A percentile compares a stretch with the other conserved stretches of the same genome.
These are phyloP conservation scores for Papilio aristodemus DNA, from an alignment of 1,140 invertebrate species.

Conservation along the genomic window DNA sequence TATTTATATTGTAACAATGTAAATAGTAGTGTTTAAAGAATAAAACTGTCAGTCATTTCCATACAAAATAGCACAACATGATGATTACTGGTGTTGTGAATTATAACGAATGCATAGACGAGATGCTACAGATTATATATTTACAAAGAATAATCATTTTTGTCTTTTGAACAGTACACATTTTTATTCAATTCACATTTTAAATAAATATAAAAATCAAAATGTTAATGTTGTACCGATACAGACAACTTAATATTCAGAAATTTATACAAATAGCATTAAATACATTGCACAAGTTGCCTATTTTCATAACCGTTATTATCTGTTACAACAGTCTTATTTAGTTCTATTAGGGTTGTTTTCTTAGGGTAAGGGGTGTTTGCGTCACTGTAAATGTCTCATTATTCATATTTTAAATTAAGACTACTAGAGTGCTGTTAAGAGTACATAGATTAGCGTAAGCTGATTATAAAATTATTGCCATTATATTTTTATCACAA, in stretches of 20 bases:
- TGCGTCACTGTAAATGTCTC: slow-evolving; percentile 21
- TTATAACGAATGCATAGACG: slow-evolving; percentile 29
- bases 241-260: slow-evolving; percentile 5
- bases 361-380: neutral
- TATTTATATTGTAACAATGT: slow-evolving; percentile 40
- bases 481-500: slow-evolving; percentile 56
- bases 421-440: slow-evolving; percentile 39
- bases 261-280: slow-evolving; percentile 24
- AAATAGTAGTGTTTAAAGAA: slow-evolving; percentile 37
- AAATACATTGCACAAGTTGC: slow-evolving; percentile 37
- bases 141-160: slow-evolving; percentile 45
- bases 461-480: slow-evolving; percentile 48
- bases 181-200: slow-evolving; percentile 19
- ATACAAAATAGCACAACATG: slow-evolving; percentile 30
- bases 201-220: neutral
- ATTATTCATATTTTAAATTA: slow-evolving; percentile 34
- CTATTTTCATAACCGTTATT: slow-evolving; percentile 27
- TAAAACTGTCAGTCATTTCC: slow-evolving; percentile 27
- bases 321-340: slow-evolving; percentile 21
- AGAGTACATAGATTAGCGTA: slow-evolving; percentile 48
- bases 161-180: slow-evolving; percentile 1
- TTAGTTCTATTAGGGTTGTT: neutral
- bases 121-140: slow-evolving; percentile 51
- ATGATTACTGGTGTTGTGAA: slow-evolving; percentile 28
- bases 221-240: slow-evolving; percentile 12